Percentiles rank a stretch among this genome's conserved stretches.
Conservation (phyloP, 92 coral and sea anemone species). For the Porites cylindrica region DNA sequence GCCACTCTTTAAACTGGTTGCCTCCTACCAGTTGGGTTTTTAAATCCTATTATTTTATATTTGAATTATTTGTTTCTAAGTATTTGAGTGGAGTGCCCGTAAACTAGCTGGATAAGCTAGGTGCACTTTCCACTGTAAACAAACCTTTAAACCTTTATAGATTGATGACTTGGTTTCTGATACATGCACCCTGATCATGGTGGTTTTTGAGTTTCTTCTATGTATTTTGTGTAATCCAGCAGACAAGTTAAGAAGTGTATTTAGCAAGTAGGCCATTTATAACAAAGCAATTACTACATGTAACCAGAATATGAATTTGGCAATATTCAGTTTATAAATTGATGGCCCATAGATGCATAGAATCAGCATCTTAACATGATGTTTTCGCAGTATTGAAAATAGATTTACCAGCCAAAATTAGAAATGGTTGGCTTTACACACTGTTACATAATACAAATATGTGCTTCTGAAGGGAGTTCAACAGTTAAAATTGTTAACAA, state of each 20-base stretch:
- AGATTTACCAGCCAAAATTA: background rate
- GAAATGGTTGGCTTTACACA: background rate
- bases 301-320: background rate
- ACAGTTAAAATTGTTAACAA: constrained; percentile 5
- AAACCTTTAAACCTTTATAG: background rate
- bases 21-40: too few species aligned
- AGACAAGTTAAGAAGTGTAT: background rate
- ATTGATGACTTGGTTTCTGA: background rate
- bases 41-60: too few species aligned
- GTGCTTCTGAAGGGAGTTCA: background rate
- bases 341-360: background rate
- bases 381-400: background rate
- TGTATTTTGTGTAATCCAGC: background rate
- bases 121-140: too few species aligned
- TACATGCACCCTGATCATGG: background rate
- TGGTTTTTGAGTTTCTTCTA: background rate
- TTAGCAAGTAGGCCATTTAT: background rate
- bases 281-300: background rate
- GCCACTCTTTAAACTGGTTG: background rate
- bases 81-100: too few species aligned
- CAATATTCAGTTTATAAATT: background rate
- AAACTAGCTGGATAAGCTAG: too few species aligned
- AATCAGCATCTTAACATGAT: background rate
- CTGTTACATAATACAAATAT: background rate
- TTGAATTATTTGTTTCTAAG: too few species aligned